phyloP scores from a whole-genome alignment of 2,797 vertebrate species.

The Molossus molossus region DNA sequence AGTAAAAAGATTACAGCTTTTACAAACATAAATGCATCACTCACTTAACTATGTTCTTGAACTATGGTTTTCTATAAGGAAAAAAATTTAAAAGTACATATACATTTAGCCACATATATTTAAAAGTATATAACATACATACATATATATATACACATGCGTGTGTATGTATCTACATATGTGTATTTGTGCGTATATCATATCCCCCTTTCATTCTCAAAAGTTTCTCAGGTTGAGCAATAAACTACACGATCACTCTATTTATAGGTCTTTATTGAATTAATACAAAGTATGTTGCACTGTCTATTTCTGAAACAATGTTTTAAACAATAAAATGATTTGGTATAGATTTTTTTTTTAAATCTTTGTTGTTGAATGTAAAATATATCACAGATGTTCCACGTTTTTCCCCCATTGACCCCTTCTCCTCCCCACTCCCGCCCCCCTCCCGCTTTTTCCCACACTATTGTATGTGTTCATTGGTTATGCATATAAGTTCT shows the following conservation, averaged over 20 bases:
- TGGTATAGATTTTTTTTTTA: background rate
- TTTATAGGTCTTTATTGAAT: background rate
- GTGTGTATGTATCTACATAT: background rate
- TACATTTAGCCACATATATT: background rate
- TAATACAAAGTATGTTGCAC: conserved; percentile 42
- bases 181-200: background rate
- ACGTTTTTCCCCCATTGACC: too few species aligned
- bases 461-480: too few species aligned
- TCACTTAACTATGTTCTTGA: background rate
- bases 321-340: conserved; percentile 56
- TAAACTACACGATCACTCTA: background rate
- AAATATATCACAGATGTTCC: too few species aligned
- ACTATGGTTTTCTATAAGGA: background rate
- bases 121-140: background rate
- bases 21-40: background rate
- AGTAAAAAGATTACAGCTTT: background rate
- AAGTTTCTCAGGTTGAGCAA: conserved; percentile 13
- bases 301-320: conserved; percentile 13
- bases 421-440: too few species aligned
- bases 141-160: background rate
- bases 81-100: background rate
- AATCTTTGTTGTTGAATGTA: too few species aligned
- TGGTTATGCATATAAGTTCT: too few species aligned
- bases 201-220: background rate
- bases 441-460: too few species aligned